Percentiles rank a stretch among this genome's conserved stretches.
These are phyloP conservation scores for Columba livia DNA, from an alignment of 2,113 vertebrate genomes.

Conservation along the genomic window DNA sequence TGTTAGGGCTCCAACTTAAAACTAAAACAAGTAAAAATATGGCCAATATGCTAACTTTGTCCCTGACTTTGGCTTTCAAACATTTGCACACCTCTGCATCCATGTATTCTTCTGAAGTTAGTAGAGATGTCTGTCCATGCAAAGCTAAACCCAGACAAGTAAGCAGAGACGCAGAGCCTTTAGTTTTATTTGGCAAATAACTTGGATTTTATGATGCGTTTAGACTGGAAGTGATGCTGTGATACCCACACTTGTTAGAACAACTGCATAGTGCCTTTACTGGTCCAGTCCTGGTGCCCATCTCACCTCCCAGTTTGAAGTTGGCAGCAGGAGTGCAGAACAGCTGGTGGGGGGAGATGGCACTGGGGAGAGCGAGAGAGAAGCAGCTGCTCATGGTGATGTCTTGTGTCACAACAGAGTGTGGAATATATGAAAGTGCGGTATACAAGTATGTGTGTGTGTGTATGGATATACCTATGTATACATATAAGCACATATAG, in stretches of 20 bases:
- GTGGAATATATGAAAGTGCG: neutral
- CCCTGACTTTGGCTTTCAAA: neutral
- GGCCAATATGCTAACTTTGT: neutral
- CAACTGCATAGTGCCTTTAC: neutral
- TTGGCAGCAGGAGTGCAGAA: neutral
- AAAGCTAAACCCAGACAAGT: neutral
- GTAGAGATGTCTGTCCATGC: neutral
- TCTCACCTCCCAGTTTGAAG: neutral
- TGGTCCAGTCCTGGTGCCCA: neutral
- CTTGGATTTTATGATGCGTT: neutral
- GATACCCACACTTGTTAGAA: neutral
- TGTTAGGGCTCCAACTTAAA: neutral
- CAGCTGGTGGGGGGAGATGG: neutral
- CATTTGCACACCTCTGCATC: neutral
- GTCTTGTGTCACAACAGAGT: neutral
- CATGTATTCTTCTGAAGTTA: neutral
- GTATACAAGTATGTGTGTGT: neutral
- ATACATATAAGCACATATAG: fast-evolving
- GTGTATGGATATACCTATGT: neutral
- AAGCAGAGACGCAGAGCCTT: neutral
- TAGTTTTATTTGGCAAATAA: neutral
- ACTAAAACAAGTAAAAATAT: neutral
- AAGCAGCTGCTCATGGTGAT: neutral
- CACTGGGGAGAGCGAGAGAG: neutral
- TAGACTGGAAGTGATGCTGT: neutral